These are phyloP conservation scores for Podargus strigoides DNA, from an alignment of 2,797 vertebrate species.

Conservation along the genomic window DNA sequence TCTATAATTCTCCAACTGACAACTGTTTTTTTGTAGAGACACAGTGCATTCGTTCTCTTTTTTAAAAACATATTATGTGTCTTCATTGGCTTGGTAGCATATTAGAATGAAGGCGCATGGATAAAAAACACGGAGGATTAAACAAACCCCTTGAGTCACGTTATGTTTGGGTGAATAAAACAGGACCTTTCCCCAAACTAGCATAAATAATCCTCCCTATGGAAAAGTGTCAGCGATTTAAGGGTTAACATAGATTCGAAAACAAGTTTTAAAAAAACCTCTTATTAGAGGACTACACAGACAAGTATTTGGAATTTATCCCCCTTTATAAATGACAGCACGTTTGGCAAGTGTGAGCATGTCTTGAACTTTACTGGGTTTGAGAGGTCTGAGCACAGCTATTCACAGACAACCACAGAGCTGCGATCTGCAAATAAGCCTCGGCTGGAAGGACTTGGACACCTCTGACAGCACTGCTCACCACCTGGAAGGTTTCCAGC, in stretches of 20 bases:
- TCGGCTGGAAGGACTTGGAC: constrained; percentile 26
- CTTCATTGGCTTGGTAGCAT: constrained; percentile 63
- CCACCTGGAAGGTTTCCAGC: constrained; percentile 16
- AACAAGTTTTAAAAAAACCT: constrained; percentile 45
- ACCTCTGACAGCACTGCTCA: background rate
- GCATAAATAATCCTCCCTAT: constrained; percentile 37
- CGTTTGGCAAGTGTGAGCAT: constrained; percentile 73
- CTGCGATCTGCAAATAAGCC: constrained; percentile 62
- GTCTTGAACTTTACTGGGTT: constrained; percentile 61
- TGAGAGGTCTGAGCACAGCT: constrained; percentile 52
- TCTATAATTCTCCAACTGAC: constrained; percentile 43
- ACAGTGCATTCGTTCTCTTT: constrained; percentile 42
- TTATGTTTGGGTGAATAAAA: constrained; percentile 65
- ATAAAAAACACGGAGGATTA: constrained; percentile 68
- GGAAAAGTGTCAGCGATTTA: constrained; percentile 61
- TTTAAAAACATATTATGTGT: constrained; percentile 55
- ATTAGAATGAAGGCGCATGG: constrained; percentile 60
- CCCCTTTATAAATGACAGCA: constrained; percentile 70
- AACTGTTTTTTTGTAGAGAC: constrained; percentile 52
- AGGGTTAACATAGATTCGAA: constrained; percentile 64
- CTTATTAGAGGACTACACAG: constrained; percentile 56
- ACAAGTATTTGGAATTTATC: constrained; percentile 66
- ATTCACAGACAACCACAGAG: constrained; percentile 55
- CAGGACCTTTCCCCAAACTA: constrained; percentile 47
- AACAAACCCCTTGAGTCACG: constrained; percentile 69